Conservation (phyloP, 2,113 vertebrate genomes). For the Sinocyclocheilus anshuiensis region DNA sequence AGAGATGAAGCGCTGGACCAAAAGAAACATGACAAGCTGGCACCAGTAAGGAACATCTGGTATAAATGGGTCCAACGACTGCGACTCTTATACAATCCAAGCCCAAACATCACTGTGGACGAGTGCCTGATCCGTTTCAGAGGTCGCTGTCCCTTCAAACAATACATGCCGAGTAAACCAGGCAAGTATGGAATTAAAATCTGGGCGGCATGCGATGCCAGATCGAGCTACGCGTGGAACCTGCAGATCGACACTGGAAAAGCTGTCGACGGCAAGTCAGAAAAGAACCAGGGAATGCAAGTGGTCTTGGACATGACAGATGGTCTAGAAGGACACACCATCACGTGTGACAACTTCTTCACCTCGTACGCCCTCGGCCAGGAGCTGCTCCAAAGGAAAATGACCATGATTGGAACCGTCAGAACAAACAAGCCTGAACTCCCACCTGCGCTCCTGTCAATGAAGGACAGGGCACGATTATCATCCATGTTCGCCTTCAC, state of each 20-base stretch:
- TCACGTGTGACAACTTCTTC: constrained; percentile 28
- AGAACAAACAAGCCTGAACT: constrained; percentile 31
- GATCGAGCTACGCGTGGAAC: constrained; percentile 17
- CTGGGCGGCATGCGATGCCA: neutral
- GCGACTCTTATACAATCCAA: constrained; percentile 30
- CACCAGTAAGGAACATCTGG: constrained; percentile 17
- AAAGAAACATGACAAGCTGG: neutral
- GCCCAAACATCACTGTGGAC: constrained; percentile 1
- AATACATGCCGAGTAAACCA: constrained; percentile 11
- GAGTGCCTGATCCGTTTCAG: constrained; percentile 23
- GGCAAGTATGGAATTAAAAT: constrained; percentile 35
- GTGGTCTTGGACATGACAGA: constrained; percentile 31
- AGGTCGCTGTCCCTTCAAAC: constrained; percentile 36
- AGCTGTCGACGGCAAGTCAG: neutral
- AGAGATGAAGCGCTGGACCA: no score
- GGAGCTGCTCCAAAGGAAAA: constrained; percentile 23
- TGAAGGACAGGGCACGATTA: neutral
- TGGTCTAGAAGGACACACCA: constrained; percentile 25
- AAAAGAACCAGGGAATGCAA: constrained; percentile 22
- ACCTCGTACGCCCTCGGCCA: constrained; percentile 23
- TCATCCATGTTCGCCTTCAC: constrained; percentile 44
- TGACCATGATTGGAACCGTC: constrained; percentile 8
- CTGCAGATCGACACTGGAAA: constrained; percentile 16
- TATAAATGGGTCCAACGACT: constrained; percentile 22
- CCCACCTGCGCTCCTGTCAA: neutral